Conservation (phyloP, 2,797 vertebrate species). For the Manis javanica region DNA sequence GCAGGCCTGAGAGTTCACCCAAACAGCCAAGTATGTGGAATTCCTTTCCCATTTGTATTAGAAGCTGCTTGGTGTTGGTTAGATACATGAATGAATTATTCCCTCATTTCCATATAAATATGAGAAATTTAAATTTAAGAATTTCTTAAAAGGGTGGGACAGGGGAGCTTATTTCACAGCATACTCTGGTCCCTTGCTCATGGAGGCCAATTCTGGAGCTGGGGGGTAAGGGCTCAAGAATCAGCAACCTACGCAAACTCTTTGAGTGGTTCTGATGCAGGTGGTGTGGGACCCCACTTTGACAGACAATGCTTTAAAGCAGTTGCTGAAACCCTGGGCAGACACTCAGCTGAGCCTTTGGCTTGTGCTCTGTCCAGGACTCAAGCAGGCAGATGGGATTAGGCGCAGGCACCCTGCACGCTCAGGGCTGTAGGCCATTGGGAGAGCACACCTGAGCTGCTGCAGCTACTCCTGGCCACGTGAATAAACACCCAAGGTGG, state of each 20-base stretch:
- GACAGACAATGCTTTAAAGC: neutral
- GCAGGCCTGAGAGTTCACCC: neutral
- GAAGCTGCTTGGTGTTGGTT: neutral
- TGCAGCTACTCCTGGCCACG: neutral
- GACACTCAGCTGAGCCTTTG: neutral
- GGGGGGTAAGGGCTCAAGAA: neutral
- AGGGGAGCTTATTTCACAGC: neutral
- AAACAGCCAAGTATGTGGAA: neutral
- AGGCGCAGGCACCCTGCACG: too few relatives aligned
- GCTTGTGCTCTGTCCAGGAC: neutral
- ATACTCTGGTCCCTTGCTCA: neutral
- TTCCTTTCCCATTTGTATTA: neutral
- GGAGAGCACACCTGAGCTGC: too few relatives aligned
- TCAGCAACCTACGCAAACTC: neutral
- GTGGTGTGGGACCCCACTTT: too few relatives aligned
- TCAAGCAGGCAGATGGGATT: neutral
- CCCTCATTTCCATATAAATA: neutral
- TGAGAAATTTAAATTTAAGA: neutral
- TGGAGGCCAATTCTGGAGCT: neutral
- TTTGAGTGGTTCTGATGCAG: neutral
- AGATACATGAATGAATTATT: neutral
- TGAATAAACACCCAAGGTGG: neutral
- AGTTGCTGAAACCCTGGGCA: neutral
- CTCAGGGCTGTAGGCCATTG: neutral
- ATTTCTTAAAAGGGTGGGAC: neutral